Evolutionary conservation across 2,113 vertebrate species (phyloP).

Genomic region (Xiphophorus maculatus): DNA sequence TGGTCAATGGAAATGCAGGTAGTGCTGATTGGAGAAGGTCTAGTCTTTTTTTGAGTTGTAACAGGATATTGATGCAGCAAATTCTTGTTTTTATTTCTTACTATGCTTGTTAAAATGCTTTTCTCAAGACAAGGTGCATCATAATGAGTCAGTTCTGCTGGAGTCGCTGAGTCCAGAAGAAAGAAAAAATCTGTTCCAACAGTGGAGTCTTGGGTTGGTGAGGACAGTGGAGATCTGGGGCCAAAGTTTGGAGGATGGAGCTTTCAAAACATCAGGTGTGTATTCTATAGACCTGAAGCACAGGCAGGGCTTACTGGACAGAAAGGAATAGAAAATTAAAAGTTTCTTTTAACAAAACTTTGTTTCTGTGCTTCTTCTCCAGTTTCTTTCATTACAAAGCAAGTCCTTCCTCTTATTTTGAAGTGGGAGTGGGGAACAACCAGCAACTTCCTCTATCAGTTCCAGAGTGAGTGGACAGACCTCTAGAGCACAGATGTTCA

Average conservation of each 20-base stretch:
- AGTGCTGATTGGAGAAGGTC: background rate
- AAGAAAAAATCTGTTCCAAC: background rate
- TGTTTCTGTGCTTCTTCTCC: background rate
- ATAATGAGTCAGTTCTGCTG: background rate
- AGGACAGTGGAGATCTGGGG: slow-evolving; percentile 14
- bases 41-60: background rate
- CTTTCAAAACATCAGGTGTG: slow-evolving; percentile 46
- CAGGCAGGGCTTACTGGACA: background rate
- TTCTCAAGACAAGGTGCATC: slow-evolving; percentile 33
- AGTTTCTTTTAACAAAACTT: background rate
- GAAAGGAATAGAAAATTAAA: background rate
- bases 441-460: slow-evolving; percentile 60
- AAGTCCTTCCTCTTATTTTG: slow-evolving; percentile 43
- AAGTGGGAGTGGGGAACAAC: slow-evolving; percentile 72
- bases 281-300: background rate
- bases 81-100: background rate
- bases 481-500: background rate
- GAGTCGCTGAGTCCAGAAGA: slow-evolving; percentile 26
- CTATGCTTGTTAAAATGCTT: background rate
- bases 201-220: slow-evolving; percentile 34
- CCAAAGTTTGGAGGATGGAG: slow-evolving; percentile 32
- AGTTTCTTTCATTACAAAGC: slow-evolving; percentile 39
- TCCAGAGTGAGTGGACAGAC: slow-evolving; percentile 48
- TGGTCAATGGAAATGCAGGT: background rate
- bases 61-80: background rate